phyloP scores from a whole-genome alignment of 2,888 invertebrate species.

The Oxyteleia sp. region DNA sequence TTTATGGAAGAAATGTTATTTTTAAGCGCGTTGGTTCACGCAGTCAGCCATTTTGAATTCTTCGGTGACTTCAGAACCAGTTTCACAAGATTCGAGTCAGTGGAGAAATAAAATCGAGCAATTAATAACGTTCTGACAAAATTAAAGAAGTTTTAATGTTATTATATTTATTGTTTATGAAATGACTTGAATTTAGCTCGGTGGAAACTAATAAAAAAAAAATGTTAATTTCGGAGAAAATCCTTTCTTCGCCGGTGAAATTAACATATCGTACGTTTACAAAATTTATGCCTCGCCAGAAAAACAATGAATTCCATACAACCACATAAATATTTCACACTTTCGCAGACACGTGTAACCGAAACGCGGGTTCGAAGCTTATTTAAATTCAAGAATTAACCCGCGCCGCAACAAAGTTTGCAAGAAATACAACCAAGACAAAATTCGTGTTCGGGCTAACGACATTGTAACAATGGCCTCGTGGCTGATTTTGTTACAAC shows the following conservation, averaged over 20 bases:
- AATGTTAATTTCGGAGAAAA: neutral
- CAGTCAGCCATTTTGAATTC: conserved; percentile 62
- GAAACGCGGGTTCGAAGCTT: neutral
- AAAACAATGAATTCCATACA: neutral
- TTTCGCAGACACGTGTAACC: neutral
- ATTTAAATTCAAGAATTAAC: conserved; percentile 6
- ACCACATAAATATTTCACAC: neutral
- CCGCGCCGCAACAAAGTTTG: conserved; percentile 6
- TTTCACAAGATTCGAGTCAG: conserved; percentile 50
- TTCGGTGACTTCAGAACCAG: conserved; percentile 50
- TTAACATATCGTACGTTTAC: neutral
- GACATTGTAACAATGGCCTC: conserved; percentile 37
- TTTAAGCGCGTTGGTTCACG: conserved; percentile 23
- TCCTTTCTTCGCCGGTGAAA: neutral
- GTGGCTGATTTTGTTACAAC: conserved; percentile 43
- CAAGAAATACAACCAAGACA: conserved; percentile 13
- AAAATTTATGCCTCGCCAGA: neutral
- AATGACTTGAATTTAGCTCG: neutral
- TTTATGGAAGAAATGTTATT: conserved; percentile 7
- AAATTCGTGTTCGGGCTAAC: conserved; percentile 33
- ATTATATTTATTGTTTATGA: neutral
- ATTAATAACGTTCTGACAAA: conserved; percentile 2
- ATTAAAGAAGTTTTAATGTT: conserved; percentile 2
- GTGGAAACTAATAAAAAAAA: neutral
- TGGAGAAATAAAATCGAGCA: conserved; percentile 17